phyloP scores from a whole-genome alignment of 2,888 invertebrate species.

The Limnephilus rhombicus region DNA sequence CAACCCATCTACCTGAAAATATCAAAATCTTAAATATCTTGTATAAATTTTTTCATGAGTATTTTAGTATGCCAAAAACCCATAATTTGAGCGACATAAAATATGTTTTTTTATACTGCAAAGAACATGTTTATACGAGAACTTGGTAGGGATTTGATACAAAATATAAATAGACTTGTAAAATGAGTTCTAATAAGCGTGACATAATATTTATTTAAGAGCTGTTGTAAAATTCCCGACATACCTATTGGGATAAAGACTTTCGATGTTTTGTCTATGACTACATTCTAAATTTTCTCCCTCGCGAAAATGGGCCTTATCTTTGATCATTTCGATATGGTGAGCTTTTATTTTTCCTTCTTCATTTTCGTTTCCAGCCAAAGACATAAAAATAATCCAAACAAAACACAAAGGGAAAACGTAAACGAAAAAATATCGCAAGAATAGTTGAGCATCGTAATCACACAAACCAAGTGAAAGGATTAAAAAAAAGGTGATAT shows the following conservation, averaged over 20 bases:
- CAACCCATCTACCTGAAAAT: neutral
- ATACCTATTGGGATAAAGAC: neutral
- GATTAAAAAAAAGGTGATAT: constrained; percentile 28
- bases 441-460: constrained; percentile 14
- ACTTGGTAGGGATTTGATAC: neutral
- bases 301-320: constrained; percentile 19
- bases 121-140: neutral
- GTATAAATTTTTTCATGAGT: neutral
- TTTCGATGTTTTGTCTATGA: constrained; percentile 7
- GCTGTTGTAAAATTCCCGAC: neutral
- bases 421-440: constrained; percentile 26
- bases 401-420: constrained; percentile 37
- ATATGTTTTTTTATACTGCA: neutral
- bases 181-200: neutral
- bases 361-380: constrained; percentile 24
- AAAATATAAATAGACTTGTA: neutral
- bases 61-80: neutral
- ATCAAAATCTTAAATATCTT: neutral
- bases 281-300: constrained; percentile 9
- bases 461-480: constrained; percentile 6
- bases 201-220: neutral
- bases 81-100: neutral
- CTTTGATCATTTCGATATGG: constrained; percentile 36
- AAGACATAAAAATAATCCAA: constrained; percentile 40
- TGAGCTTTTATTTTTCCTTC: constrained; percentile 17